A percentile compares a stretch with the other conserved stretches of the same genome.
phyloP scores from a whole-genome alignment of 2,888 invertebrate species.

The Linnaemya vulpina region DNA sequence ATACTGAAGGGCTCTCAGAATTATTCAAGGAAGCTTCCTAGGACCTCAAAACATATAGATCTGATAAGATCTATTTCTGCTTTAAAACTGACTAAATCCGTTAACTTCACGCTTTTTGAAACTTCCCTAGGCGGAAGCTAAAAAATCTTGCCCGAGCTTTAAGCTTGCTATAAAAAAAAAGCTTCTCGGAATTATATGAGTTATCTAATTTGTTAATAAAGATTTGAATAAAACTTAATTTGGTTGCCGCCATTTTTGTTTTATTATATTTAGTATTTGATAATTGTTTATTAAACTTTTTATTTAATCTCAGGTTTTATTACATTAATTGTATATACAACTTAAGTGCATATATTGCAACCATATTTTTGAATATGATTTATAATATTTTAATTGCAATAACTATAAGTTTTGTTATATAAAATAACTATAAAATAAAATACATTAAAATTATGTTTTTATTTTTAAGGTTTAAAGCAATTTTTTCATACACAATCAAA shows the following conservation, averaged over 20 bases:
- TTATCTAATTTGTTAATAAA: not conserved
- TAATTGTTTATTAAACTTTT: slow-evolving; percentile 1
- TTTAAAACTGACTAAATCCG: too few species aligned
- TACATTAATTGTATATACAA: not conserved
- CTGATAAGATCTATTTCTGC: too few species aligned
- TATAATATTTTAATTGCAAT: not conserved
- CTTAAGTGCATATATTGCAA: not conserved
- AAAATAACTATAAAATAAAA: not conserved
- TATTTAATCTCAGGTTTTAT: slow-evolving; percentile 33
- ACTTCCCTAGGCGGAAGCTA: too few species aligned
- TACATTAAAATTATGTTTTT: not conserved
- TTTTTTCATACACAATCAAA: slow-evolving; percentile 54
- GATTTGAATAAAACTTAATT: not conserved
- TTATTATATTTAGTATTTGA: not conserved
- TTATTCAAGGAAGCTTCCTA: too few species aligned
- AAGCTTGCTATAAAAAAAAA: not conserved
- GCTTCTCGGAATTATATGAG: not conserved
- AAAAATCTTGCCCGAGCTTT: not conserved
- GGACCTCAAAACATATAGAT: too few species aligned
- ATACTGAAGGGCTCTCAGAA: too few species aligned
- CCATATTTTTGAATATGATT: not conserved
- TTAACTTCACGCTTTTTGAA: too few species aligned
- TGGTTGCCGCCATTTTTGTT: not conserved
- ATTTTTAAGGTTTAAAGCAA: slow-evolving; percentile 69
- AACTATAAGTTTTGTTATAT: not conserved